phyloP scores from a whole-genome alignment of 2,888 invertebrate genomes.

The Rhagonycha lutea region DNA sequence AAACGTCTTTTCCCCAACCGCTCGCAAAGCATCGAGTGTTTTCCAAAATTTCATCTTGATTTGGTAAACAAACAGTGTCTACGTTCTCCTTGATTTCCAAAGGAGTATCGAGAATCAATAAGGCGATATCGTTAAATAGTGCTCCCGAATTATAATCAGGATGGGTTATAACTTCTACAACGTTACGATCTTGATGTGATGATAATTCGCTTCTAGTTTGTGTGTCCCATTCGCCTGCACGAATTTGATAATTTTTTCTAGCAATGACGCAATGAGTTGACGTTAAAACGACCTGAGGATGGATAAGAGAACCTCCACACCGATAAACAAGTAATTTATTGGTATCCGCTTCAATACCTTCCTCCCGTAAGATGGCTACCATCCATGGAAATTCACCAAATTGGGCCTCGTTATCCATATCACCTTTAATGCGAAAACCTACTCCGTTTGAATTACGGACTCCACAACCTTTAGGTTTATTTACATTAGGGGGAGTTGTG shows the following conservation, averaged over 20 bases:
- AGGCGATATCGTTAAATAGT: constrained; percentile 74
- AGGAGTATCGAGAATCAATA: constrained; percentile 67
- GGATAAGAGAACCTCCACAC: constrained; percentile 82
- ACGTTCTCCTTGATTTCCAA: constrained; percentile 70
- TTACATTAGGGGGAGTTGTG: constrained; percentile 38
- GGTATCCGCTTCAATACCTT: constrained; percentile 56
- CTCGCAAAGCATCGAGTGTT: constrained; percentile 67
- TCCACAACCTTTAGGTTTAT: constrained; percentile 65
- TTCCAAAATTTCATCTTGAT: constrained; percentile 54
- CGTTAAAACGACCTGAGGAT: constrained; percentile 74
- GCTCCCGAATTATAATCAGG: constrained; percentile 68
- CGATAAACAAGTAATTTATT: constrained; percentile 67
- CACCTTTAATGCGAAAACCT: constrained; percentile 70
- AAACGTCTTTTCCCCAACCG: constrained; percentile 77
- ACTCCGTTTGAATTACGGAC: constrained; percentile 74
- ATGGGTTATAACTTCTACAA: constrained; percentile 63
- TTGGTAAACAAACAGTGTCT: constrained; percentile 70
- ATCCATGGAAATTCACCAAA: constrained; percentile 87
- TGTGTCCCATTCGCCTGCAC: constrained; percentile 85
- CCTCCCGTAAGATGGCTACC: constrained; percentile 69
- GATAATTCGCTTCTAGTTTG: constrained; percentile 71
- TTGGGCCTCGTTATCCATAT: constrained; percentile 68
- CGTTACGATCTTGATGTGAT: constrained; percentile 72
- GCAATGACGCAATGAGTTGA: constrained; percentile 76
- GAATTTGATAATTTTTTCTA: constrained; percentile 53